Evolutionary conservation across 2,888 invertebrate genomes (phyloP).

Genomic region (Lutraria lutraria): DNA sequence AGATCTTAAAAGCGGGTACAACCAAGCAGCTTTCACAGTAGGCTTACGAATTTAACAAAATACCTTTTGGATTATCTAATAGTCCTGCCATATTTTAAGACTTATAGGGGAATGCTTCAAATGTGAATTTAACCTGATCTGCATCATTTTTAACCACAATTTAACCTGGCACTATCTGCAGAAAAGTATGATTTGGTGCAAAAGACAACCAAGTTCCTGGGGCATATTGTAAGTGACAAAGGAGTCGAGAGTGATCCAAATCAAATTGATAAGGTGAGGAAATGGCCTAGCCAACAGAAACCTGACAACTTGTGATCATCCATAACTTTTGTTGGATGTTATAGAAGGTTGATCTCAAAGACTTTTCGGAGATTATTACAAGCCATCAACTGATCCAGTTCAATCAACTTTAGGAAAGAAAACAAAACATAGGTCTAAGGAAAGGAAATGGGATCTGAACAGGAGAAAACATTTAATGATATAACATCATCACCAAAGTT

Average conservation of each 20-base stretch:
- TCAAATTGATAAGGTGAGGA: background rate
- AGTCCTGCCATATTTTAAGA: background rate
- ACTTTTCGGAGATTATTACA: background rate
- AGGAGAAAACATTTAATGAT: background rate
- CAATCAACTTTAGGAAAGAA: background rate
- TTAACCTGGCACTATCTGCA: background rate
- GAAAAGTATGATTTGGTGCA: conserved; percentile 59
- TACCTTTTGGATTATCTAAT: background rate
- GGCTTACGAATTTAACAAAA: background rate
- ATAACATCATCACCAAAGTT: background rate
- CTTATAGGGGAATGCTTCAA: background rate
- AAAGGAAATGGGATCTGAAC: background rate
- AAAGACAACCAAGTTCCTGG: conserved; percentile 49
- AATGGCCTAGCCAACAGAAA: background rate
- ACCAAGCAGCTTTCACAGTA: conserved; percentile 14
- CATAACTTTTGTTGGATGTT: background rate
- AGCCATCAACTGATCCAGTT: background rate
- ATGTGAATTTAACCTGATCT: conserved; percentile 46
- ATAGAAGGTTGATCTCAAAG: background rate
- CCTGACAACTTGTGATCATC: background rate
- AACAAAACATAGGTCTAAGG: background rate
- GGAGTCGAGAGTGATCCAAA: background rate
- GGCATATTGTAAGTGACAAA: conserved; percentile 30
- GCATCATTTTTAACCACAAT: conserved; percentile 56
- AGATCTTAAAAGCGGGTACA: conserved; percentile 43